Evolutionary conservation across 2,113 vertebrate species (phyloP), one percentile per base, ranked within the genome.

Genomic region (Macaca fascicularis): DNA sequence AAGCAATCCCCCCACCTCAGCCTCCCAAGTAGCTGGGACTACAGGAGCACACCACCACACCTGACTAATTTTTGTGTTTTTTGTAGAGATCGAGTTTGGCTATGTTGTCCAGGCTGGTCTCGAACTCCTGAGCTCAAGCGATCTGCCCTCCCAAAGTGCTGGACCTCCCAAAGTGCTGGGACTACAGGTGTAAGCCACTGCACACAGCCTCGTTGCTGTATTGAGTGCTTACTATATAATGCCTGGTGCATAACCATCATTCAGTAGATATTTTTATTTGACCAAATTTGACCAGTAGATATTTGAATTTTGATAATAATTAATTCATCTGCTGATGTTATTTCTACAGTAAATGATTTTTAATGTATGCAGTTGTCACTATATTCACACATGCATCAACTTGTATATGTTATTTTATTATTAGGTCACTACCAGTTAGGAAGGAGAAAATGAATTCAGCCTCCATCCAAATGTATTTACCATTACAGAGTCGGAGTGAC

Each of bases 401-500:
- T 87, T 88, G 17, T 45, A 35, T 87, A 90, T 3, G 64, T 70
- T 86, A 20, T 75, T 93, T 90, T 23, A 48, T 95, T 57, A 38
- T 45, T 86, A 67, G 61, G 45, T 80, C 40, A 43, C 79, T 80
- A 17, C 25, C 83, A 45, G 17, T 72, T 45, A 52, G 50, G 57
- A 83, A 80, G 67, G 48, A 94, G 57, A 88, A 82, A 86, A 72
- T 83, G 25, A 87, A 48, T 82, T 90, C 55, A 93, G 50, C 74
- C 40, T 82, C 17, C 61, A 55, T 50, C 40, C 48, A 48, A 70
- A 52, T 93, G 17, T 79, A 64, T 95, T 93, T 93, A 52, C 75
- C 6, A 61, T 74, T 76, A 67, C 25, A 76, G 25, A 72, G 19
- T 57, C 81, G 6, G 50, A 87, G 48, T 82, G 64, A 75, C 43